A percentile compares a stretch with the other conserved stretches of the same genome.
phyloP scores from a whole-genome alignment of 2,113 vertebrate species.

The Epinephelus lanceolatus region DNA sequence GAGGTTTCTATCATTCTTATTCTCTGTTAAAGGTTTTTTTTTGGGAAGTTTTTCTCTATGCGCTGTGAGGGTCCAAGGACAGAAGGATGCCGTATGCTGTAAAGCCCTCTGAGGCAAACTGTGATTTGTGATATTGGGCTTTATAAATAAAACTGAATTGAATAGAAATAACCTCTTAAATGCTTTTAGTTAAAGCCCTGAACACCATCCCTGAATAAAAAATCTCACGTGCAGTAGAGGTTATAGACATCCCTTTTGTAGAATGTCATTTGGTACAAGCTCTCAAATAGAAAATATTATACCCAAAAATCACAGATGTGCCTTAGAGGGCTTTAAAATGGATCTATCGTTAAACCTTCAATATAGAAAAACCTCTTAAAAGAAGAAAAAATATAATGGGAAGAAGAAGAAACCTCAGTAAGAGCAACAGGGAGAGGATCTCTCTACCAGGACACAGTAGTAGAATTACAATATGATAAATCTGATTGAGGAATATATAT shows the following conservation, averaged over 20 bases:
- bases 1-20: no score
- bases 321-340: background rate
- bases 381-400: background rate
- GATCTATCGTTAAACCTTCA: background rate
- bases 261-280: background rate
- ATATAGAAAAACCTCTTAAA: background rate
- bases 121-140: no score
- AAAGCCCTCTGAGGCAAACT: no score
- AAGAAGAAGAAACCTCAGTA: background rate
- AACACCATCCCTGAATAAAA: background rate
- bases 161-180: background rate
- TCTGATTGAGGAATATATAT: background rate
- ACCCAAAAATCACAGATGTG: background rate
- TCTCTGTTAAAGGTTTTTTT: no score
- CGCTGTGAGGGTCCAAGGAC: no score
- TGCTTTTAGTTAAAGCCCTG: background rate
- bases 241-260: background rate
- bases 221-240: background rate
- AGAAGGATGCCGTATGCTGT: no score
- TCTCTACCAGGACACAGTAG: background rate
- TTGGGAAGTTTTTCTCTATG: no score
- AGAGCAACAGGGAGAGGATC: background rate
- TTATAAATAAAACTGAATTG: no score
- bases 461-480: background rate
- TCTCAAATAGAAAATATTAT: background rate